phyloP scores from a whole-genome alignment of 1,140 invertebrate genomes.

The Drosophila albomicans region DNA sequence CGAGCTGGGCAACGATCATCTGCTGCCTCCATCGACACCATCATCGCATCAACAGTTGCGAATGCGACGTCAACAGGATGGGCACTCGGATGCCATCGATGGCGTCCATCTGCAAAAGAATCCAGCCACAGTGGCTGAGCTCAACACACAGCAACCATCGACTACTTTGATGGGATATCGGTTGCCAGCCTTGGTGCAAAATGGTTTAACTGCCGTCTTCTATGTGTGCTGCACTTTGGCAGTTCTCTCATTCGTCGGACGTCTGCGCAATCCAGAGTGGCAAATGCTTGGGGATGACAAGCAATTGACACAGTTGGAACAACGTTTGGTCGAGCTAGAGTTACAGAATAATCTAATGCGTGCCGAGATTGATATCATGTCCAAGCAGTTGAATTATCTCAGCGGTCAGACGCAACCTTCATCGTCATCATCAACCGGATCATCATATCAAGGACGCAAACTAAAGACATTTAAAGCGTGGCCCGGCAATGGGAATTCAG shows the following conservation, averaged over 20 bases:
- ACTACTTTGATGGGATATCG: neutral
- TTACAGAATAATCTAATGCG: conserved; percentile 79
- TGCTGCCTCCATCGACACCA: neutral
- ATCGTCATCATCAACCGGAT: neutral
- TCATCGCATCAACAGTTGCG: conserved; percentile 13
- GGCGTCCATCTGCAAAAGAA: neutral
- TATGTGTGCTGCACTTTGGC: conserved; percentile 66
- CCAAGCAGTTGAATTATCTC: conserved; percentile 75
- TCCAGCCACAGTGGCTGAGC: neutral
- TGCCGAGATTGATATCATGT: conserved; percentile 78
- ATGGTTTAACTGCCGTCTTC: conserved; percentile 65
- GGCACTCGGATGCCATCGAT: neutral
- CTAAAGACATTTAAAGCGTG: conserved; percentile 66
- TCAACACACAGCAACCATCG: neutral
- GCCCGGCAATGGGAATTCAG: conserved; percentile 61
- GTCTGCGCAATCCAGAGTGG: conserved; percentile 70
- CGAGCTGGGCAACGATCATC: neutral
- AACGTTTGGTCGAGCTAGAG: conserved; percentile 70
- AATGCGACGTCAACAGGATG: neutral
- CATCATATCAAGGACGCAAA: conserved; percentile 10
- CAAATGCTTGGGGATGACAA: conserved; percentile 40
- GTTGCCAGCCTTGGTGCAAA: conserved; percentile 52
- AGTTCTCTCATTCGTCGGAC: conserved; percentile 68
- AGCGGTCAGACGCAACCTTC: conserved; percentile 19
- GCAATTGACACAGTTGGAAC: conserved; percentile 53